Conservation (phyloP, 2,797 vertebrate species). For the Peromyscus aztecus region DNA sequence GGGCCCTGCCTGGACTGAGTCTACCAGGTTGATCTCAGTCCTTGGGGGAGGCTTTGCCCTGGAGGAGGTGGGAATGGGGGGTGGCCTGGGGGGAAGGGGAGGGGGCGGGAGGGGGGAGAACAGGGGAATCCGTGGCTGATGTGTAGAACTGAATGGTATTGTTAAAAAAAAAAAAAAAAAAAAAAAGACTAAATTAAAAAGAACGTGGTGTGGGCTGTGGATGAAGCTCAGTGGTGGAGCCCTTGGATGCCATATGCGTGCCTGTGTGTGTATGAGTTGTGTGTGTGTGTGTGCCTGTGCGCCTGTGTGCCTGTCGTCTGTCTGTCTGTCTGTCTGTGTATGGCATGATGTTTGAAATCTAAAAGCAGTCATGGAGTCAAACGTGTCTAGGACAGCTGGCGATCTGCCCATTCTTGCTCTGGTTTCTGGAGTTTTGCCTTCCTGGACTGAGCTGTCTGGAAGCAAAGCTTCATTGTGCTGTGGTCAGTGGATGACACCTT, state of each 20-base stretch:
- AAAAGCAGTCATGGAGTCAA: background rate
- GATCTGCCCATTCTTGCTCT: background rate
- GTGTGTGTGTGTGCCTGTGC: background rate
- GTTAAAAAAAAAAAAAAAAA: too few relatives aligned
- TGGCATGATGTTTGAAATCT: slow-evolving; percentile 12
- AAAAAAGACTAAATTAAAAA: slow-evolving; percentile 57
- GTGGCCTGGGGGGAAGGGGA: too few relatives aligned
- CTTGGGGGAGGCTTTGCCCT: too few relatives aligned
- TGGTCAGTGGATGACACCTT: slow-evolving; percentile 65
- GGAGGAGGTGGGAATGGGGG: too few relatives aligned
- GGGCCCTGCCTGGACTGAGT: too few relatives aligned
- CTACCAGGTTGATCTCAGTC: too few relatives aligned
- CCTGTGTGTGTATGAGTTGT: background rate
- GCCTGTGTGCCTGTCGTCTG: accelerated
- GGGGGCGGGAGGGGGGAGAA: too few relatives aligned
- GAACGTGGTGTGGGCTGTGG: background rate
- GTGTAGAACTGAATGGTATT: too few relatives aligned
- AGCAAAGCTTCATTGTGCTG: slow-evolving; percentile 67
- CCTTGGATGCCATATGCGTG: background rate
- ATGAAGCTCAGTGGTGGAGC: background rate
- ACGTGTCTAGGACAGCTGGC: background rate
- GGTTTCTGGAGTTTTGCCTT: slow-evolving; percentile 1
- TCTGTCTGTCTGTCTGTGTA: background rate
- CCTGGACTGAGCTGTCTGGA: slow-evolving; percentile 49
- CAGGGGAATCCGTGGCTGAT: too few relatives aligned